Conservation (phyloP, 2,113 vertebrate species). For the Passer domesticus region DNA sequence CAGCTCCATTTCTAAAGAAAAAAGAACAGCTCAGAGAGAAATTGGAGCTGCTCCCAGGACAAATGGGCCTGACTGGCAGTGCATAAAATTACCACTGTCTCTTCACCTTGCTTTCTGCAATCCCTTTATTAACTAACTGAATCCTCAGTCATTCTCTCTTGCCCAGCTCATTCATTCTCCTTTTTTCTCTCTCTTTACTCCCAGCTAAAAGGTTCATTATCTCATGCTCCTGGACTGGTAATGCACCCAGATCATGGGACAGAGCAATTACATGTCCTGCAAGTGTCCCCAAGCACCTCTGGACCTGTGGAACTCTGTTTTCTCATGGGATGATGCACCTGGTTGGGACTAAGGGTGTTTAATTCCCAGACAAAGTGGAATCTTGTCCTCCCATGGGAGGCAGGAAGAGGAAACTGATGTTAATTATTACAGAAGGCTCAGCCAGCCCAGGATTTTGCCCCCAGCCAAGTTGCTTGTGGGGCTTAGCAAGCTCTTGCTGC, state of each 20-base stretch:
- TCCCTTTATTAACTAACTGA: conserved; percentile 63
- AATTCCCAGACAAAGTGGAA: neutral
- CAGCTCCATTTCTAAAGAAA: conserved; percentile 41
- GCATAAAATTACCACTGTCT: conserved; percentile 70
- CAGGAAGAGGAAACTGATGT: neutral
- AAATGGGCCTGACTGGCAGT: conserved; percentile 60
- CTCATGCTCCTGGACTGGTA: neutral
- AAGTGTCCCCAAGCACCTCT: neutral
- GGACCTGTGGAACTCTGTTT: neutral
- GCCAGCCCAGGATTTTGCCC: neutral
- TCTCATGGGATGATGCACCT: neutral
- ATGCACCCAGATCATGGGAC: neutral
- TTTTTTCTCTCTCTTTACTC: neutral
- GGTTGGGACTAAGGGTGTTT: neutral
- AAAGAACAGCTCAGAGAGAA: conserved; percentile 51
- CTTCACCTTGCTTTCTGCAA: conserved; percentile 56
- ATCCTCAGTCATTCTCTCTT: conserved; percentile 6
- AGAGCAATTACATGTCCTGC: neutral
- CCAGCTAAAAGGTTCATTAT: conserved; percentile 29
- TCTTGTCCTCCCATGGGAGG: neutral
- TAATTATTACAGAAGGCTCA: neutral
- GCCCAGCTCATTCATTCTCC: conserved; percentile 37
- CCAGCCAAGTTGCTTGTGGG: neutral
- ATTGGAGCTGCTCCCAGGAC: conserved; percentile 59
- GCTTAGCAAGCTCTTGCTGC: neutral